Percentiles rank a stretch among this genome's conserved stretches.
Evolutionary conservation across 2,797 vertebrate genomes (phyloP).

Genomic region (Platyrinchus mystaceus): DNA sequence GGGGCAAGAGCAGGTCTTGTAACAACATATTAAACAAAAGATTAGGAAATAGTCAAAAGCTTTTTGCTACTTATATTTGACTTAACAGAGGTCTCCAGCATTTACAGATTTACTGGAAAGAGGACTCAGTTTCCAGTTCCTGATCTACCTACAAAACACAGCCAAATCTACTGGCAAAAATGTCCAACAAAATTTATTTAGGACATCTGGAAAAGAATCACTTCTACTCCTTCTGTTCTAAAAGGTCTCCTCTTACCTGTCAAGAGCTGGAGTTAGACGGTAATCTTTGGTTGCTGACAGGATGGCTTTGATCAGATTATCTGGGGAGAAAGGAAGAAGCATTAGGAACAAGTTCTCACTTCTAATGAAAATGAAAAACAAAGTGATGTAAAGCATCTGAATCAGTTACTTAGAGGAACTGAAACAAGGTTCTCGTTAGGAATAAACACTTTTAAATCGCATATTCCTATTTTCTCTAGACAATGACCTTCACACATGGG

Average conservation of each 20-base stretch:
- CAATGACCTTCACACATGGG: neutral
- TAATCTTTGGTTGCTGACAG: slow-evolving; percentile 85
- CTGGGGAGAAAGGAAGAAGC: slow-evolving; percentile 65
- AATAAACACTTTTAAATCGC: neutral
- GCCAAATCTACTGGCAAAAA: neutral
- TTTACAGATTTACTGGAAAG: neutral
- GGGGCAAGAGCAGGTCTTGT: neutral
- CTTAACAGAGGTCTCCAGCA: neutral
- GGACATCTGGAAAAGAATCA: neutral
- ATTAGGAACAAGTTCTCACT: slow-evolving; percentile 9
- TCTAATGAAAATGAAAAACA: neutral
- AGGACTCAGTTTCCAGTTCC: neutral
- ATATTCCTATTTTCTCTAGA: neutral
- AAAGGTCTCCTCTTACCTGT: slow-evolving; percentile 73
- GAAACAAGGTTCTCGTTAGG: neutral
- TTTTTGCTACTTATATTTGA: neutral
- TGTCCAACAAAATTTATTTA: neutral
- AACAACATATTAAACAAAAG: neutral
- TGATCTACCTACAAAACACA: neutral
- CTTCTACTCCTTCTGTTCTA: neutral
- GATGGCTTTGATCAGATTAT: slow-evolving; percentile 85
- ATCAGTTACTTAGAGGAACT: neutral
- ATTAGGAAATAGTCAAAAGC: neutral
- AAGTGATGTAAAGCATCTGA: neutral
- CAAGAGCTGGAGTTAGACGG: slow-evolving; percentile 79